Base-by-base conservation (phyloP, 2,888 invertebrate species). In the Ormyrus labotus region DNA sequence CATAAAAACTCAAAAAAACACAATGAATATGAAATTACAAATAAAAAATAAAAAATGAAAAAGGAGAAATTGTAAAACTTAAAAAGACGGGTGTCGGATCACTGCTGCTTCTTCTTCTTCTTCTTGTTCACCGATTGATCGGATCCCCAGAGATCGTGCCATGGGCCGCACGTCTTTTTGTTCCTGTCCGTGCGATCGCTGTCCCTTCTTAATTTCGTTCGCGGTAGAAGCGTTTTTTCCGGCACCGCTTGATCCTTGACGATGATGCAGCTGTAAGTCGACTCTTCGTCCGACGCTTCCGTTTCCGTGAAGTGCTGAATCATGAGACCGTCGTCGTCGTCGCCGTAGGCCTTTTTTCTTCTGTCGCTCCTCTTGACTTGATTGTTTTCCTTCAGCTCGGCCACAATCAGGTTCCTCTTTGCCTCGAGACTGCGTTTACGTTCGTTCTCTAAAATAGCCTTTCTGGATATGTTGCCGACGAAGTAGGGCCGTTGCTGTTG, bases 81-180 rank as follows among this genome's bases (percentile, higher is more conserved):
- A 8, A 34, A 34, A 45, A 64, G 57, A 61, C n/a, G 50, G 58
- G 60, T 34, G 10, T 10, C 50, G 0, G 50, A 63, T 55, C 45
- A 69, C 13, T 68, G 78, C 51, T 81, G 71, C 50, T 79, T 75
- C 83, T 86, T 86, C 78, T 85, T 86, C 83, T 89, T 88, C 84
- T 89, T 89, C 81, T 90, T 90, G 82, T 92, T 93, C 87, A 93
- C 93, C 51, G 94, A 94, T 61, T 94, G 92, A 90, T 96, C 95
- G 78, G 94, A 92, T 51, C 95, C 96, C 96, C 96, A 97, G 82
- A 96, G 92, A 91, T 97, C 96, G 88, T 96, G 96, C 96, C 96
- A 96, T 0, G 96, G 96, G 0, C 96, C 96, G 89, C 96, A 96
- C 84, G 94, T 96, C 87, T 83, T 91, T 89, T 83, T 91, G 87